These are phyloP conservation scores for Callitettix versicolor DNA, from an alignment of 1,140 invertebrate species.

Conservation along the genomic window DNA sequence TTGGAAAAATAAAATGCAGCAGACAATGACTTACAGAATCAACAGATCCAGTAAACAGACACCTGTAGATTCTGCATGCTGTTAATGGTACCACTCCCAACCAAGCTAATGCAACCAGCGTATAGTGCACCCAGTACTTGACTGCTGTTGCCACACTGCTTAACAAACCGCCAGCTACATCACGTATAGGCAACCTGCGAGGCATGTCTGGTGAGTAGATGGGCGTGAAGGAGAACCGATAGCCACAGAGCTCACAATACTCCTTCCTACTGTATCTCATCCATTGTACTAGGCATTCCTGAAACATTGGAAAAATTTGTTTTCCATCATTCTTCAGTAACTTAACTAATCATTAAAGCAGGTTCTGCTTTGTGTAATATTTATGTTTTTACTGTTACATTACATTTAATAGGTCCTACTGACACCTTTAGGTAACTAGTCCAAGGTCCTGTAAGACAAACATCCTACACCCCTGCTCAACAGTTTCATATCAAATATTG, in stretches of 20 bases:
- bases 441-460: too few relatives aligned
- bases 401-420: too few relatives aligned
- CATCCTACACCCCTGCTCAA: too few relatives aligned
- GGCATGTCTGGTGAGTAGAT: slow-evolving; percentile 99
- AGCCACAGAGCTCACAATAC: slow-evolving; percentile 96
- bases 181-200: slow-evolving; percentile 79
- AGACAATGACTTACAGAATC: slow-evolving; percentile 47
- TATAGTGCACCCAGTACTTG: slow-evolving; percentile 94
- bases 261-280: slow-evolving; percentile 95
- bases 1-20: too few relatives aligned
- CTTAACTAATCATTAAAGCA: too few relatives aligned
- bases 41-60: slow-evolving; percentile 81
- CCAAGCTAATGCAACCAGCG: slow-evolving; percentile 93
- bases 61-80: slow-evolving; percentile 90
- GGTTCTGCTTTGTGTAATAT: too few relatives aligned
- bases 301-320: too few relatives aligned
- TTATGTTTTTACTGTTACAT: too few relatives aligned
- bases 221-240: slow-evolving; percentile 95
- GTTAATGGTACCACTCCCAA: slow-evolving; percentile 92
- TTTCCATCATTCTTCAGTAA: too few relatives aligned
- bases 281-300: slow-evolving; percentile 76
- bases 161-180: slow-evolving; percentile 80
- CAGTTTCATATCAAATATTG: too few relatives aligned
- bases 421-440: too few relatives aligned
- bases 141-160: slow-evolving; percentile 83